A percentile compares a stretch with the other conserved stretches of the same genome.
phyloP scores from a whole-genome alignment of 2,888 invertebrate species.

The Cancer borealis region DNA sequence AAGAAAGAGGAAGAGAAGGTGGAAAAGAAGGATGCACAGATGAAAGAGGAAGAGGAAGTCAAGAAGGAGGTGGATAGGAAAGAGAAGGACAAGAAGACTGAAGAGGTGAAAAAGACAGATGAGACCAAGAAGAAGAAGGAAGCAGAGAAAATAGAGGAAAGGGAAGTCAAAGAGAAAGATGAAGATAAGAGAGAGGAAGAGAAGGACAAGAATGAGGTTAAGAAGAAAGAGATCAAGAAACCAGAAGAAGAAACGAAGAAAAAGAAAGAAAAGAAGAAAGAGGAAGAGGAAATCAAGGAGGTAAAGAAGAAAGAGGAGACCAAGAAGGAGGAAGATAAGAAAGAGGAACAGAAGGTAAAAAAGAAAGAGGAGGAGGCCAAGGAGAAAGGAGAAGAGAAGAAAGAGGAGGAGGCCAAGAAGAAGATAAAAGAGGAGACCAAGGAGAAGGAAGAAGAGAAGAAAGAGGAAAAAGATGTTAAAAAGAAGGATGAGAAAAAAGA shows the following conservation, averaged over 20 bases:
- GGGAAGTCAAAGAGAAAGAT: background rate
- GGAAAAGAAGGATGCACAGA: too few species aligned
- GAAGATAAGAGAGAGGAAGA: background rate
- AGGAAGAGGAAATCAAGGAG: background rate
- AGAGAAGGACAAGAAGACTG: background rate
- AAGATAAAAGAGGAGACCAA: background rate
- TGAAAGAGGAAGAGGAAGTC: too few species aligned
- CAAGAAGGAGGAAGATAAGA: background rate
- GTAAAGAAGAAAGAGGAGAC: background rate
- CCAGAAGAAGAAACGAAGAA: background rate
- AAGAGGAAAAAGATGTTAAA: background rate
- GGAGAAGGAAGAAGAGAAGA: background rate
- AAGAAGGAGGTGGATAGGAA: too few species aligned
- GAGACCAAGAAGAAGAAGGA: background rate
- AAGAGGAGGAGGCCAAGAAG: background rate
- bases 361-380: background rate
- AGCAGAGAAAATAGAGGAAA: too few species aligned
- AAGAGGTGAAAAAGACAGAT: background rate
- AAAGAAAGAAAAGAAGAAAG: background rate
- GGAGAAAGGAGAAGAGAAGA: background rate
- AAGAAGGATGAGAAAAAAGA: slow-evolving; percentile 79
- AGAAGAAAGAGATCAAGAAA: background rate
- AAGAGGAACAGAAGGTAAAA: background rate
- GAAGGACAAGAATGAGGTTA: background rate
- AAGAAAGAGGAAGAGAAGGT: too few species aligned